These are phyloP conservation scores for Trididemnum clinides DNA, from an alignment of 23 tunicate species.

Conservation along the genomic window DNA sequence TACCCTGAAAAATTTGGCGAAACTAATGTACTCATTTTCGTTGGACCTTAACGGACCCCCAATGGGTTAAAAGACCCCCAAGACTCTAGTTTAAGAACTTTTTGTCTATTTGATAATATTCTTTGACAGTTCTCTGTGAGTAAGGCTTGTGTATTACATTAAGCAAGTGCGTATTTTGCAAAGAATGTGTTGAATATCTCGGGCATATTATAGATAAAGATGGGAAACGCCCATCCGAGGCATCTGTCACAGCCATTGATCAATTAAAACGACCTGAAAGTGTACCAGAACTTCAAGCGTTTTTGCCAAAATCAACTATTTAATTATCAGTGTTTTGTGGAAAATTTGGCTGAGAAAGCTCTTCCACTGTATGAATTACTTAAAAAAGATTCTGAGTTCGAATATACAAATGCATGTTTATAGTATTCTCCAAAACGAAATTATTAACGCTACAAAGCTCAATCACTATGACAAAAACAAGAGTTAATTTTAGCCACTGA, in stretches of 20 bases:
- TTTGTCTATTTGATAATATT: too few relatives aligned
- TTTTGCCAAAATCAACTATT: background rate
- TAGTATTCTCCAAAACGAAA: background rate
- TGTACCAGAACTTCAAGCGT: background rate
- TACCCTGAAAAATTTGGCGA: too few relatives aligned
- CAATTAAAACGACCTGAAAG: background rate
- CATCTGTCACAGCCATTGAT: background rate
- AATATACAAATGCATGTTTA: background rate
- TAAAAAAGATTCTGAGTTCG: background rate
- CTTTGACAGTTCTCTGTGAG: too few relatives aligned
- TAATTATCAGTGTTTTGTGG: background rate
- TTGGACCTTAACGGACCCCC: too few relatives aligned
- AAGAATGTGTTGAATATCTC: background rate
- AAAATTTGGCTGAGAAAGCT: background rate
- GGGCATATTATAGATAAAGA: slow-evolving; percentile 1
- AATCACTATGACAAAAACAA: background rate
- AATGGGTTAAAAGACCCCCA: too few relatives aligned
- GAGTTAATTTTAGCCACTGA: slow-evolving; percentile 2
- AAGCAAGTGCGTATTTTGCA: background rate
- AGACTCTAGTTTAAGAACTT: too few relatives aligned
- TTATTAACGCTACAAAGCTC: background rate
- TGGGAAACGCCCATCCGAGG: background rate
- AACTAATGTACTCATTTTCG: too few relatives aligned
- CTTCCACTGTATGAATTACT: background rate
- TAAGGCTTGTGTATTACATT: background rate